Percentiles rank a stretch among this genome's conserved stretches.
These are phyloP conservation scores for Tortricodes alternella DNA, from an alignment of 2,888 invertebrate species.

Conservation along the genomic window DNA sequence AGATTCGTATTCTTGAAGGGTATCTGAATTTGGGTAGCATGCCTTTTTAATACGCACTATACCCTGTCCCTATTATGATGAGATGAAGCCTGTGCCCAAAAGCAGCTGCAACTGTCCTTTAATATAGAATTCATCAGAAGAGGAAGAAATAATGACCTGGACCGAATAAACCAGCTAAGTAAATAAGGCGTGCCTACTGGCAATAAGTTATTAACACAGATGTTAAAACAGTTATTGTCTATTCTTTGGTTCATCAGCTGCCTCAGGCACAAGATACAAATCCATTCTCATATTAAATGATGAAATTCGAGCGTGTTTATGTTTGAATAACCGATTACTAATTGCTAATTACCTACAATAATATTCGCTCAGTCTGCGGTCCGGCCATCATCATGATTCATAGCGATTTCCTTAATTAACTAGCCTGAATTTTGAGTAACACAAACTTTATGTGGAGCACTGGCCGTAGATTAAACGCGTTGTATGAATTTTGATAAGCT, in stretches of 20 bases:
- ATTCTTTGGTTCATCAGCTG: not conserved
- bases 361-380: no score
- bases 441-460: not conserved
- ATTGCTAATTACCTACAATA: not conserved
- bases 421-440: not conserved
- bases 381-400: not conserved
- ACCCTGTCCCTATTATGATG: no score
- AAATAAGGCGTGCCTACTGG: no score
- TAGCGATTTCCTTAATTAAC: not conserved
- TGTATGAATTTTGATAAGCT: constrained; percentile 10
- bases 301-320: not conserved
- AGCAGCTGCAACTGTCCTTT: no score
- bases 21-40: no score
- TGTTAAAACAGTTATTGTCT: not conserved
- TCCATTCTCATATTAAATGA: not conserved
- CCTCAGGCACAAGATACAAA: no score
- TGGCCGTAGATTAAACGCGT: not conserved
- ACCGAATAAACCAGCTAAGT: no score
- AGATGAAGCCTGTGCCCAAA: no score
- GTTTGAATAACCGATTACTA: not conserved
- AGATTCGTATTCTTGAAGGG: no score
- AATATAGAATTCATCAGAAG: not conserved
- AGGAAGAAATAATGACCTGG: no score
- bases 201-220: not conserved
- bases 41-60: no score